Evolutionary conservation across 1,140 invertebrate species (phyloP), one percentile per base, ranked within the genome.

Genomic region (Bombus turneri): DNA sequence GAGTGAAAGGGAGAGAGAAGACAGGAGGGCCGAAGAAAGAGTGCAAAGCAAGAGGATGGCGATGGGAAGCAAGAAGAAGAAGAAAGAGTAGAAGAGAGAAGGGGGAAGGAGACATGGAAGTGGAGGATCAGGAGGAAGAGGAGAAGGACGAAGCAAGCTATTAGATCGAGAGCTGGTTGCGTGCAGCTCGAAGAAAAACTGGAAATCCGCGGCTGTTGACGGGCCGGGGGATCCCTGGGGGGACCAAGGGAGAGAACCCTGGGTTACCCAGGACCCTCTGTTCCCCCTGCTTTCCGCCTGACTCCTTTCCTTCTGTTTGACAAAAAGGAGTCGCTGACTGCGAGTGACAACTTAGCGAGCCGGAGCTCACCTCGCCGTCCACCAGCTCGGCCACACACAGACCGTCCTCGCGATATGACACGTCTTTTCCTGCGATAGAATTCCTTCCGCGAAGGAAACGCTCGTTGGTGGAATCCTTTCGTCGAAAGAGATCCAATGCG

Each of bases 281-380:
- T 34, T 39, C 83, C 83, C 79, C 82, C 31, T 57, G 81, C 78
- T 72, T 75, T 85, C 76, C 80, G 77, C 78, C 87, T 86, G 66
- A 37, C 81, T 87, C 64, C 68, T 87, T 81, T 85, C 81, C 86
- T 72, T 85, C 79, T 78, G 43, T 81, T 57, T 53, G 79, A 74
- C 91, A 94, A 93, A 94, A 94, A 93, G 91, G 90, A 92, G 92
- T 93, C 88, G 90, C 90, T 87, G 92, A 89, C 88, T 90, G 83
- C 91, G 92, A 94, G 93, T 94, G 93, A 94, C 93, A 94, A 94
- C 93, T 94, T 93, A 93, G 93, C 94, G 92, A 94, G 93, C 92
- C 90, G 85, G 88, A 91, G 92, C 90, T 93, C 92, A 94, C 92
- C 93, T 94, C 92, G 87, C 69, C 86, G 88, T 93, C 90, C 91